Conservation (phyloP, 2,797 vertebrate species). For the Scleropages formosus region DNA sequence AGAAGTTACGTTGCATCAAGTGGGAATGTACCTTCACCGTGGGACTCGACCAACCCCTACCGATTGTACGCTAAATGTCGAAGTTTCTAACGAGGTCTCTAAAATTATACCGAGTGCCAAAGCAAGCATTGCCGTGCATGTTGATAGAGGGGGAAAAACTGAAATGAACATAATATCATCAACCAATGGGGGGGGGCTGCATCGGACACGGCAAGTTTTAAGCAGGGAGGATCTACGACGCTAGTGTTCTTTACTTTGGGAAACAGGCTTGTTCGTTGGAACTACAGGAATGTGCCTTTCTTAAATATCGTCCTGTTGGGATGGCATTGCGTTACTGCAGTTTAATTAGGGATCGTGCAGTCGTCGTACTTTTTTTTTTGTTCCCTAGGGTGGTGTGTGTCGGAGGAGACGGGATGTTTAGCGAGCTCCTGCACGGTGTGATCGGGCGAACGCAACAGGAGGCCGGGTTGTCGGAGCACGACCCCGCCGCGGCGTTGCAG, state of each 20-base stretch:
- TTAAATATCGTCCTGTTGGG: too few species aligned
- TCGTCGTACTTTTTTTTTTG: constrained; percentile 41
- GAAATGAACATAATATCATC: too few species aligned
- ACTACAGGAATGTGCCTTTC: too few species aligned
- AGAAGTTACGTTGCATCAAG: neutral
- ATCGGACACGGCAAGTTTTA: too few species aligned
- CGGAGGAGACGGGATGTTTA: constrained; percentile 83
- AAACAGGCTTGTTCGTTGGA: too few species aligned
- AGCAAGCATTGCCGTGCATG: neutral
- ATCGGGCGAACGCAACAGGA: constrained; percentile 76
- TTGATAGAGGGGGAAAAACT: too few species aligned
- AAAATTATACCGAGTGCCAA: neutral
- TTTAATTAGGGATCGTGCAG: too few species aligned
- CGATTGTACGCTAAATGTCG: neutral
- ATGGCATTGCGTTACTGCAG: too few species aligned
- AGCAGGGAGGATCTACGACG: too few species aligned
- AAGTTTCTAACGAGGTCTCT: neutral
- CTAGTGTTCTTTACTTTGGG: too few species aligned
- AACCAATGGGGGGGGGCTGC: too few species aligned
- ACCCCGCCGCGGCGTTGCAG: constrained; percentile 61
- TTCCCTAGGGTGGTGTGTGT: constrained; percentile 76
- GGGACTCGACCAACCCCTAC: neutral
- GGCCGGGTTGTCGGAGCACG: constrained; percentile 69
- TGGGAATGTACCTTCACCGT: neutral
- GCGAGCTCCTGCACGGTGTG: constrained; percentile 77